These are phyloP conservation scores for Trissolcus brochymenae DNA, from an alignment of 2,888 invertebrate genomes.

Conservation along the genomic window DNA sequence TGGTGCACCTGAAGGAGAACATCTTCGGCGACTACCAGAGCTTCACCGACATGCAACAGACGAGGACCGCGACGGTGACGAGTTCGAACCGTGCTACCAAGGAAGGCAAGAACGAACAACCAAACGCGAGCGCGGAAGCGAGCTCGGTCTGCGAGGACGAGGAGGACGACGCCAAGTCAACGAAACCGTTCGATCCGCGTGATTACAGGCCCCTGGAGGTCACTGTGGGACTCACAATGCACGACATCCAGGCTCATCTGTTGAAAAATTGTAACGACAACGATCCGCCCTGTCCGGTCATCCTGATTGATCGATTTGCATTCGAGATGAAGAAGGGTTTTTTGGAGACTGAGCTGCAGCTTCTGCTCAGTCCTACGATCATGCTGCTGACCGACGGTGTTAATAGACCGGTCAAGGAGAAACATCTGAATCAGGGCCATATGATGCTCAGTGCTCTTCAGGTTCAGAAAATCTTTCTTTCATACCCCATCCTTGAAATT, in stretches of 20 bases:
- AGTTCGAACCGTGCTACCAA: conserved; percentile 69
- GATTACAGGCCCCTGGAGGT: conserved; percentile 93
- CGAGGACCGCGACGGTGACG: conserved; percentile 76
- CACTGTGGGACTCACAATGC: conserved; percentile 93
- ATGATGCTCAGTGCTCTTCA: conserved; percentile 85
- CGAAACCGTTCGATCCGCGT: conserved; percentile 87
- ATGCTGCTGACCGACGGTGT: conserved; percentile 86
- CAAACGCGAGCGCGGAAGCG: conserved; percentile 73
- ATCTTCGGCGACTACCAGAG: conserved; percentile 97
- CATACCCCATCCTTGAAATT: too few species aligned
- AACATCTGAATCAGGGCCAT: conserved; percentile 89
- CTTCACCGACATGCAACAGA: conserved; percentile 93
- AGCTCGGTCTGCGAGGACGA: conserved; percentile 78
- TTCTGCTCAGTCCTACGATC: conserved; percentile 92
- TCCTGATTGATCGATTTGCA: conserved; percentile 92
- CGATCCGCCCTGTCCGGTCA: conserved; percentile 94
- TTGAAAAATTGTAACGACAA: conserved; percentile 93
- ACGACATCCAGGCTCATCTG: conserved; percentile 96
- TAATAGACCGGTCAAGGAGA: conserved; percentile 82
- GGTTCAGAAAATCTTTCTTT: conserved; percentile 11
- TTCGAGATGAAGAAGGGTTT: conserved; percentile 98
- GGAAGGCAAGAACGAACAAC: conserved; percentile 66
- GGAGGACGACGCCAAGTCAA: conserved; percentile 80
- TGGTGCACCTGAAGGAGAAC: conserved; percentile 95
- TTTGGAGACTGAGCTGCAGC: conserved; percentile 93